Evolutionary conservation across 2,797 vertebrate genomes (phyloP), one percentile per base, ranked within the genome.

Genomic region (Amblyopsis hoosieri): DNA sequence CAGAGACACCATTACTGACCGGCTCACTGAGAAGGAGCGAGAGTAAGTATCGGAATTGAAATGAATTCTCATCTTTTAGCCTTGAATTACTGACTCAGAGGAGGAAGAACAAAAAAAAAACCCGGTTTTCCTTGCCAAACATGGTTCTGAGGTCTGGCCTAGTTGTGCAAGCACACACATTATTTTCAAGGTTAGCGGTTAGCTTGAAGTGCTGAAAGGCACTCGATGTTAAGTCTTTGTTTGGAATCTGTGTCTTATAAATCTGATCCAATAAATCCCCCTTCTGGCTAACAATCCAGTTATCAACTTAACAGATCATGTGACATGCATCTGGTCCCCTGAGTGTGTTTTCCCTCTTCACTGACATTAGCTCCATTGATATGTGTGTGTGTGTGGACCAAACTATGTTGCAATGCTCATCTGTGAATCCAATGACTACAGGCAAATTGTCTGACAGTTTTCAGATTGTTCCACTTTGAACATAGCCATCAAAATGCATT

Each of bases 1-100:
- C 89, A 97, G 96, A 88, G 98, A 99, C 84, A 98, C 97, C 62
- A 99, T 99, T 91, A 98, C 96, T 1, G 97, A 99, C 92, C 94
- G 97, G 80, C 94, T 99, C 75, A 94, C 92, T 0, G 98, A 99
- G 87, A 99, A 98, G 81, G 98, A 99, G 78, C 78, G 98, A 94
- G 98, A 99, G 98, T 99, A 90, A 98, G 97, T 95, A 54, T 2
- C 15, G 37, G 37, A 37, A 37, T 37, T 37, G 37, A 37, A 7
- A 37, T 37, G 1, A 6, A 37, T 7, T 37, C 37, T 37, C 6
- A 37, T 37, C 9, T 37, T 37, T 9, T 37, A 7, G 37, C 37
- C 37, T 37, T 37, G 37, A 37, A 37, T 37, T 12, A 19, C 23
- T 31, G 13, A 54, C 19, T 52, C 4, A 9, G 7, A 15, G 11